Percentiles rank a stretch among this genome's conserved stretches.
Evolutionary conservation across 1,140 invertebrate genomes (phyloP).

Genomic region (Paracyclopina nana): DNA sequence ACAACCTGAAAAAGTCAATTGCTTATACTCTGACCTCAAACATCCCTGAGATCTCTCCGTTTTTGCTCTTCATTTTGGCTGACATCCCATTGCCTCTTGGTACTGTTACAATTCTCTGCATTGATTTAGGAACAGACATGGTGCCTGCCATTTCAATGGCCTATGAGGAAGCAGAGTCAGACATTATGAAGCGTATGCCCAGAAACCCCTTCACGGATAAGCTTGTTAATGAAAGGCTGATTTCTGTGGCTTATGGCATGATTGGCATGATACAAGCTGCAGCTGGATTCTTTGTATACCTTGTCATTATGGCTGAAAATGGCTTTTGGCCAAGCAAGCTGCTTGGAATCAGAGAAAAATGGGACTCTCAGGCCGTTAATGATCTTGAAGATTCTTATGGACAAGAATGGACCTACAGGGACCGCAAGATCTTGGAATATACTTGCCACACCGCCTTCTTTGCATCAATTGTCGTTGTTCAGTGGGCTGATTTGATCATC

Average conservation of each 20-base stretch:
- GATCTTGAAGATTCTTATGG: constrained; percentile 38
- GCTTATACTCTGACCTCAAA: constrained; percentile 93
- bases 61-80: constrained; percentile 33
- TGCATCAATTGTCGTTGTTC: constrained; percentile 43
- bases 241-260: constrained; percentile 32
- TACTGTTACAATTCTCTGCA: constrained; percentile 30
- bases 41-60: constrained; percentile 79
- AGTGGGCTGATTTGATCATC: constrained; percentile 48
- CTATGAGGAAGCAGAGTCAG: constrained; percentile 91
- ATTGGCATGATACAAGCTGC: constrained; percentile 33
- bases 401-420: constrained; percentile 41
- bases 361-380: constrained; percentile 36
- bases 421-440: constrained; percentile 40
- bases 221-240: constrained; percentile 88
- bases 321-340: constrained; percentile 33
- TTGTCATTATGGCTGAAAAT: constrained; percentile 39
- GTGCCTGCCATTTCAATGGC: constrained; percentile 95
- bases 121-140: constrained; percentile 67
- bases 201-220: constrained; percentile 87
- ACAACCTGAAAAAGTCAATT: constrained; percentile 39
- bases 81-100: constrained; percentile 34
- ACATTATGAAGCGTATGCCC: constrained; percentile 97
- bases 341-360: constrained; percentile 31
- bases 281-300: constrained; percentile 35
- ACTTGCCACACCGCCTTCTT: constrained; percentile 47